These are phyloP conservation scores for Virgularia gustaviana DNA, from an alignment of 92 coral and sea anemone species.

Conservation along the genomic window DNA sequence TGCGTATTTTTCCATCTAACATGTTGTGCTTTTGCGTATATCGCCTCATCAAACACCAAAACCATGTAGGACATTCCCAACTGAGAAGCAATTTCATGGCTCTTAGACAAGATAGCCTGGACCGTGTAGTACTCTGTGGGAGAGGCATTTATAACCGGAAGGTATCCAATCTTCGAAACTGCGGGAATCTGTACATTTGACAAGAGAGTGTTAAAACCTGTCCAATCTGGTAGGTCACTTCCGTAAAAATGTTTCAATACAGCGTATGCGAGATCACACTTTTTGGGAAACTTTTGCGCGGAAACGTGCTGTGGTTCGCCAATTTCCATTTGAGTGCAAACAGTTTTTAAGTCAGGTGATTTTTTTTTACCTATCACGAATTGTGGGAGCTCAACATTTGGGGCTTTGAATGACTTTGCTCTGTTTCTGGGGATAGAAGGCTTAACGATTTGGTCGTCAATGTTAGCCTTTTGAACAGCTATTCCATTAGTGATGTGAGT, in stretches of 20 bases:
- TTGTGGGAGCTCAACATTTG: background rate
- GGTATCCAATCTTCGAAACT: slow-evolving; percentile 29
- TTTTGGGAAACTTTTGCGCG: background rate
- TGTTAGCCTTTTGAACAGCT: background rate
- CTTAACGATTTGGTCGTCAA: background rate
- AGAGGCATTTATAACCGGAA: slow-evolving; percentile 26
- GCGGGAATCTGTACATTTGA: slow-evolving; percentile 20
- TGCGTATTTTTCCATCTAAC: slow-evolving; percentile 37
- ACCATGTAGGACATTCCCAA: background rate
- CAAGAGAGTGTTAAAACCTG: slow-evolving; percentile 51
- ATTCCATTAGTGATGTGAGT: slow-evolving; percentile 12
- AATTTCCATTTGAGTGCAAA: too few relatives aligned
- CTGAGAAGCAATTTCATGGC: background rate
- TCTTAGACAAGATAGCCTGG: slow-evolving; percentile 12
- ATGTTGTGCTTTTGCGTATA: slow-evolving; percentile 39
- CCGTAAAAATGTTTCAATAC: background rate
- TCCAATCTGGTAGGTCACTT: slow-evolving; percentile 24
- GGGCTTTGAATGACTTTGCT: background rate
- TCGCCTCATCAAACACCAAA: slow-evolving; percentile 20
- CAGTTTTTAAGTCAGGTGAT: background rate
- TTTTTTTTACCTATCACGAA: slow-evolving; percentile 4
- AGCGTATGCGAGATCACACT: background rate
- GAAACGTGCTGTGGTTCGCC: too few relatives aligned
- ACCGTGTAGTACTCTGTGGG: slow-evolving; percentile 37
- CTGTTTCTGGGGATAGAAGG: background rate